These are phyloP conservation scores for Acanthosepion lycidas DNA, from an alignment of 2,888 invertebrate genomes.

Conservation along the genomic window DNA sequence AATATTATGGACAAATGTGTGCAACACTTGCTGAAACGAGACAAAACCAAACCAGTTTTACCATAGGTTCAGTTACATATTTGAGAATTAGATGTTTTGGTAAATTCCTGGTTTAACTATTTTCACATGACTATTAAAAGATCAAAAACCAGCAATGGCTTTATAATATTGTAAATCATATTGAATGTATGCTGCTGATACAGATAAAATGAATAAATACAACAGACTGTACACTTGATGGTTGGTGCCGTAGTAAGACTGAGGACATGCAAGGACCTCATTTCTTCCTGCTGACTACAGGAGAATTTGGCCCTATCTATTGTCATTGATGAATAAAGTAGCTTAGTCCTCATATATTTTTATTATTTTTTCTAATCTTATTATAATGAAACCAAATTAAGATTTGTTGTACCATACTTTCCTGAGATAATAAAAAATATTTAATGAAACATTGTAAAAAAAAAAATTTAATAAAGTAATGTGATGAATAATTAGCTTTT, in stretches of 20 bases:
- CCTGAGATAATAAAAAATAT: conserved; percentile 8
- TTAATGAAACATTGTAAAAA: neutral
- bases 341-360: conserved; percentile 33
- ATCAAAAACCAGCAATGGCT: neutral
- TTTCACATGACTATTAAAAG: neutral
- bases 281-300: neutral
- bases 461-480: neutral
- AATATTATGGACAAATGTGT: neutral
- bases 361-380: neutral
- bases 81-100: neutral
- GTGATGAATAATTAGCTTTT: neutral
- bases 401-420: conserved; percentile 33
- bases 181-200: neutral
- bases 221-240: neutral
- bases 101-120: neutral
- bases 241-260: neutral
- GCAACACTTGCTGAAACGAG: neutral
- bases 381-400: neutral
- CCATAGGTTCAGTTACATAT: neutral
- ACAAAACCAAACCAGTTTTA: neutral
- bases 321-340: neutral
- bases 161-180: neutral
- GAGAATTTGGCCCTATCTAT: neutral
- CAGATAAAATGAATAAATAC: neutral
- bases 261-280: neutral